Percentiles rank a stretch among this genome's conserved stretches.
These are phyloP conservation scores for Drosophila nannoptera DNA, from an alignment of 1,140 invertebrate species.

Conservation along the genomic window DNA sequence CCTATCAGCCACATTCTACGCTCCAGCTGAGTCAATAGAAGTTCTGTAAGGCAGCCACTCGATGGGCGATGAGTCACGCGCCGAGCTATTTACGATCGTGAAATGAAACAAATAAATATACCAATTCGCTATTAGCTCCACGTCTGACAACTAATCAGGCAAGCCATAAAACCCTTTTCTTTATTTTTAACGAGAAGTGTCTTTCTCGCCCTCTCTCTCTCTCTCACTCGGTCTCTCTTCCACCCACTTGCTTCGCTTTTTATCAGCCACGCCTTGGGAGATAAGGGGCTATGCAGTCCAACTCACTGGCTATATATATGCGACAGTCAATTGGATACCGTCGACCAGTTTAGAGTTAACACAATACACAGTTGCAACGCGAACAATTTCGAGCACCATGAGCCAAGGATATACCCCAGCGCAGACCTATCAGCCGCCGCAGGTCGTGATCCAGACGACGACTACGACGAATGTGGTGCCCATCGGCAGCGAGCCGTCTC, in stretches of 20 bases:
- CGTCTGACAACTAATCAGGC: not conserved
- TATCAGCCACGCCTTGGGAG: constrained; percentile 30
- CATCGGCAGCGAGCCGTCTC: constrained; percentile 79
- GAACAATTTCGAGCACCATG: constrained; percentile 8
- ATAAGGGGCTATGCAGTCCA: constrained; percentile 7
- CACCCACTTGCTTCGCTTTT: not conserved
- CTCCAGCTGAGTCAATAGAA: no score
- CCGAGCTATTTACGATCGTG: no score
- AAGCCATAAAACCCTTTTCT: constrained; percentile 9
- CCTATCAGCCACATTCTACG: no score
- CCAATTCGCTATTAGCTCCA: not conserved
- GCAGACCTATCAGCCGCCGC: constrained; percentile 41
- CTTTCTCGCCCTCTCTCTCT: constrained; percentile 2
- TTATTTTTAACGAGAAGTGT: not conserved
- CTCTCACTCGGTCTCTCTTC: not conserved
- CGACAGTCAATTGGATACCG: constrained; percentile 5
- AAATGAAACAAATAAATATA: no score
- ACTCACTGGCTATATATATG: not conserved
- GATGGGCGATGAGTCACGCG: no score
- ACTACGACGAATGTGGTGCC: constrained; percentile 37
- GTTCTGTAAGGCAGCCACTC: no score
- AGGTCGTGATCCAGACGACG: constrained; percentile 79
- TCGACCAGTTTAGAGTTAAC: not conserved
- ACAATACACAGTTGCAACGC: not conserved
- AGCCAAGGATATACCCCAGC: constrained; percentile 46